phyloP scores from a whole-genome alignment of 2,113 vertebrate genomes.

The Phylloscopus trochilus region DNA sequence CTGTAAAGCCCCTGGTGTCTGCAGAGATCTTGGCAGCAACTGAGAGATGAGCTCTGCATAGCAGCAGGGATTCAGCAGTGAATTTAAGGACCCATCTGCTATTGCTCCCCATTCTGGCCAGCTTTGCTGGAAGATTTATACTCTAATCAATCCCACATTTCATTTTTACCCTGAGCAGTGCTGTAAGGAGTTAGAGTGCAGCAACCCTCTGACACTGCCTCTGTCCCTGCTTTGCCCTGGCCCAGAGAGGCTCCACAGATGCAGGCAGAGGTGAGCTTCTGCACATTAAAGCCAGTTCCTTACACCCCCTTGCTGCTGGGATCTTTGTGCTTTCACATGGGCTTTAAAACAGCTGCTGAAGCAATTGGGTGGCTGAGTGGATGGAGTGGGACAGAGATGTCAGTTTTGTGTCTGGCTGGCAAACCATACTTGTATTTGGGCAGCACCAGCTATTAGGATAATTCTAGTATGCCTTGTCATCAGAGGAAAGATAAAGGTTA shows the following conservation, averaged over 20 bases:
- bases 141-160: neutral
- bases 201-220: neutral
- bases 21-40: neutral
- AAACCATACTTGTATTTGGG: neutral
- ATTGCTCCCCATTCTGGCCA: neutral
- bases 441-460: neutral
- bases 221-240: neutral
- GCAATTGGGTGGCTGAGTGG: neutral
- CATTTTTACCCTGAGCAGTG: neutral
- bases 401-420: neutral
- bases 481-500: neutral
- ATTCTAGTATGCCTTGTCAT: neutral
- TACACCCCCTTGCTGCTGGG: neutral
- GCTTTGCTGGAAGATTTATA: neutral
- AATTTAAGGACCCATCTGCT: conserved; percentile 3
- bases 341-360: neutral
- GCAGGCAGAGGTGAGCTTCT: neutral
- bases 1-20: neutral
- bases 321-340: neutral
- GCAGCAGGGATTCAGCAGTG: neutral
- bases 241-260: neutral
- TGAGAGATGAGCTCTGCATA: neutral
- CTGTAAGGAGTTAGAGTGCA: neutral
- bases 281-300: neutral
- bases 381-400: neutral